Conservation (phyloP, 2,113 vertebrate species). For the Vulpes ferrilata region DNA sequence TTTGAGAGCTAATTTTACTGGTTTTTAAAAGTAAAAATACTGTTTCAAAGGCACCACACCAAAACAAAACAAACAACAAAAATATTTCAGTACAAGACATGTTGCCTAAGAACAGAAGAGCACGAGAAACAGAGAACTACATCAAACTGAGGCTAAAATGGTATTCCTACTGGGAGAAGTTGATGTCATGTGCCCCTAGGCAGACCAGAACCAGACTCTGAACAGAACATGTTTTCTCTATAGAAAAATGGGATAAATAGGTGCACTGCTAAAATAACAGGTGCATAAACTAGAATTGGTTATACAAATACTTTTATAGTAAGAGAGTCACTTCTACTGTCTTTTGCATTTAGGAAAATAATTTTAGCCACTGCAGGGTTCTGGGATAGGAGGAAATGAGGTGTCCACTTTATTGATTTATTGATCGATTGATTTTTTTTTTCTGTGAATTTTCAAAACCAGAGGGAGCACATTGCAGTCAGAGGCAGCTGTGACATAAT, state of each 20-base stretch:
- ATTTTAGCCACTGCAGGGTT: constrained; percentile 62
- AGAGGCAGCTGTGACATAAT: background rate
- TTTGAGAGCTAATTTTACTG: constrained; percentile 32
- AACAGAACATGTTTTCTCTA: constrained; percentile 2
- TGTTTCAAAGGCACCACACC: background rate
- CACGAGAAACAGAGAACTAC: background rate
- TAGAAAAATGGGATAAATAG: background rate
- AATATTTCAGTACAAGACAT: background rate
- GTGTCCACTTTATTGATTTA: background rate
- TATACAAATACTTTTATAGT: background rate
- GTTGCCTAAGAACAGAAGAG: background rate
- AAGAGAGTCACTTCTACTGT: background rate
- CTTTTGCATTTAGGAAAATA: constrained; percentile 63
- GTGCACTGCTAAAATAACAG: background rate
- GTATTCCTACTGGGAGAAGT: background rate
- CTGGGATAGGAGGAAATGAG: background rate
- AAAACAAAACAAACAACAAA: background rate
- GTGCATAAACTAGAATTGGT: background rate
- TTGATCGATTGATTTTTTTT: constrained; percentile 23
- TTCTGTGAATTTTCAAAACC: constrained; percentile 47
- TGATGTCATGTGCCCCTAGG: background rate
- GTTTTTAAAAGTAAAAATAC: constrained; percentile 41
- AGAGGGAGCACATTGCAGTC: background rate
- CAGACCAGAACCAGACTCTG: background rate
- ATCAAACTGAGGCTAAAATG: background rate